phyloP scores from a whole-genome alignment of 2,888 invertebrate species.

The Chloroclystis v-ata region DNA sequence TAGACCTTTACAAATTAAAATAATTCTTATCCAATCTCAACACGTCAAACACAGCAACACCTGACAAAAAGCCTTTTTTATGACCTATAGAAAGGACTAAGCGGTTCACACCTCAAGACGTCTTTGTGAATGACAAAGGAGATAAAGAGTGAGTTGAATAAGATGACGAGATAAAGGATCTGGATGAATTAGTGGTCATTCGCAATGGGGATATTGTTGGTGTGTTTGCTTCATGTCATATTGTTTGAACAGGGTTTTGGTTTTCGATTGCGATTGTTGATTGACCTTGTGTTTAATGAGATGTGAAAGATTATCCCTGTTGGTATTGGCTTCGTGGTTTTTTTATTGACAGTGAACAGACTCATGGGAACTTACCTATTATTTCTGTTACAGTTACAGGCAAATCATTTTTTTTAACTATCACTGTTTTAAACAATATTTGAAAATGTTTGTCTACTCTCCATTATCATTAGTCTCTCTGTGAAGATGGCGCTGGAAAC shows the following conservation, averaged over 20 bases:
- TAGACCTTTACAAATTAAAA: constrained; percentile 29
- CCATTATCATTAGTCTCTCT: too few relatives aligned
- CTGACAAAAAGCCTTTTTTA: constrained; percentile 31
- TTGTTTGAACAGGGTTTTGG: constrained; percentile 6
- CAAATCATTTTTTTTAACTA: too few relatives aligned
- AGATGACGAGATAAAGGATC: constrained; percentile 33
- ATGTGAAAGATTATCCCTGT: background rate
- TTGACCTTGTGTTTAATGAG: background rate
- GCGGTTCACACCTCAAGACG: constrained; percentile 47
- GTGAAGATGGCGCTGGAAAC: too few relatives aligned
- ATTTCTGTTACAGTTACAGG: too few relatives aligned
- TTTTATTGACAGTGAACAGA: background rate
- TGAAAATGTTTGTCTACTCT: too few relatives aligned
- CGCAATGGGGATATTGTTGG: constrained; percentile 15
- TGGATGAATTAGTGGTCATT: constrained; percentile 26
- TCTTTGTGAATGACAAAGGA: constrained; percentile 44
- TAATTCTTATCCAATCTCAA: constrained; percentile 24
- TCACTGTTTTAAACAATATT: too few relatives aligned
- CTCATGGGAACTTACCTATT: too few relatives aligned
- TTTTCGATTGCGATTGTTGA: constrained; percentile 1
- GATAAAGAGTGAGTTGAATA: constrained; percentile 38
- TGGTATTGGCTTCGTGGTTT: background rate
- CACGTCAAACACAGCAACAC: constrained; percentile 37
- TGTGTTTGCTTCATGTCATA: constrained; percentile 16
- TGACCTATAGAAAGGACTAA: constrained; percentile 24